Base-by-base conservation (phyloP, 2,888 invertebrate genomes). In the Synanthedon tipuliformis region DNA sequence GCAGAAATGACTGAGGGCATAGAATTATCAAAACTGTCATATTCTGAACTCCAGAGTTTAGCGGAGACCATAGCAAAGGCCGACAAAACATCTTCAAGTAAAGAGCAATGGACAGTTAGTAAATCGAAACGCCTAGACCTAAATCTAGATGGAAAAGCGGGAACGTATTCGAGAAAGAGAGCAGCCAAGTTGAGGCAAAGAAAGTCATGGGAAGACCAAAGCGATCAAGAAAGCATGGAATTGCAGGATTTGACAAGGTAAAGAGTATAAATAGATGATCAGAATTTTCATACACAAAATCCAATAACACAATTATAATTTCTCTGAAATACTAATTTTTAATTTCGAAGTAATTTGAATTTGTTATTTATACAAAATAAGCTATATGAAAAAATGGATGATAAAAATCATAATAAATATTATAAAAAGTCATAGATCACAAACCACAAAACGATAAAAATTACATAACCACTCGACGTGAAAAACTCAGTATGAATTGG, bases 131-230 rank as follows among this genome's bases (percentile, higher is more conserved):
- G 86, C 52, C 62, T 85, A 56, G 88, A 87, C 58, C 61, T 88
- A 49, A 86, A 86, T 59, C 62, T 86, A 45, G 86, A 83, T 58
- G 85, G 86, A 0, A 85, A 86, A 68, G 86, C 87, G 15, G 87
- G 86, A 4, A 88, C 87, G 0, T 88, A 88, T 80, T 87, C 84
- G 73, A 79, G 82, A 53, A 85, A 82, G 59, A 71, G 84, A 40
- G 87, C 86, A 2, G 84, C 81, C 2, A 88, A 84, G 57, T 61
- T 89, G 34, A 82, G 80, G 54, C 89, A 89, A 56, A 83, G 89
- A 41, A 87, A 89, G 58, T 92, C 92, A 4, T 93, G 93, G 93
- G 92, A 93, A 59, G 92, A 92, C 57, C 90, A 91, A 57, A 91
- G 91, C 55, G 91, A 92, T 61, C 91, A 91, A 59, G 93, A 93